These are phyloP conservation scores for Chelidonichthys spinosus DNA, from an alignment of 2,797 vertebrate species.

Conservation along the genomic window DNA sequence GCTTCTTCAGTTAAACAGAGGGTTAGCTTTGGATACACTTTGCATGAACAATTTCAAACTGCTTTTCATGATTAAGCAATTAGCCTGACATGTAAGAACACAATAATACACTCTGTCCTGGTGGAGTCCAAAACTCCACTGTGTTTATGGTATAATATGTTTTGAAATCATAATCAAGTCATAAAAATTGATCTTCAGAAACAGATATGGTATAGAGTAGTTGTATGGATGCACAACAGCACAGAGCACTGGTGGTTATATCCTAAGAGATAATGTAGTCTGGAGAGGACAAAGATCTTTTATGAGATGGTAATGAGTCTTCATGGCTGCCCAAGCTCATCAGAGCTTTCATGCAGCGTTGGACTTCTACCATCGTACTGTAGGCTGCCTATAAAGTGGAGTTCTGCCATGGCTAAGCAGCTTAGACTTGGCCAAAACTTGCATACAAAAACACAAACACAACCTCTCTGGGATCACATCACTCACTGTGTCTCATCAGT, in stretches of 20 bases:
- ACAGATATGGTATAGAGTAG: not conserved
- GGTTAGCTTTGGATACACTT: conserved; percentile 46
- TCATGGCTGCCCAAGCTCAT: conserved; percentile 63
- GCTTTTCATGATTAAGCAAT: conserved; percentile 27
- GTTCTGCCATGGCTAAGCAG: conserved; percentile 47
- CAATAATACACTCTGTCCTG: not conserved
- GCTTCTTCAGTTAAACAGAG: conserved; percentile 16
- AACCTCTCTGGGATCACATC: conserved; percentile 37
- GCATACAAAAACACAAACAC: conserved; percentile 44
- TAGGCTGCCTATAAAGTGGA: conserved; percentile 33
- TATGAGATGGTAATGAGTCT: conserved; percentile 57
- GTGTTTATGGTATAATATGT: not conserved
- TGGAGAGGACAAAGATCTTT: conserved; percentile 54
- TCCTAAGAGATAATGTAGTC: conserved; percentile 39
- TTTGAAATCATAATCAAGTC: not conserved
- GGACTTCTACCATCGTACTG: conserved; percentile 28
- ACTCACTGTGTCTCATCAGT: conserved; percentile 36
- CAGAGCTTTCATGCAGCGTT: conserved; percentile 41
- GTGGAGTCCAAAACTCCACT: not conserved
- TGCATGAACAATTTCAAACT: conserved; percentile 35
- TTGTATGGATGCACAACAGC: not conserved
- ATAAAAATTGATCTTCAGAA: conserved; percentile 26
- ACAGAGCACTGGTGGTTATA: conserved; percentile 12
- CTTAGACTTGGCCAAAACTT: conserved; percentile 49
- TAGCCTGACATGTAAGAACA: conserved; percentile 16